phyloP scores from a whole-genome alignment of 1,140 invertebrate species.

The Carposina sasakii region DNA sequence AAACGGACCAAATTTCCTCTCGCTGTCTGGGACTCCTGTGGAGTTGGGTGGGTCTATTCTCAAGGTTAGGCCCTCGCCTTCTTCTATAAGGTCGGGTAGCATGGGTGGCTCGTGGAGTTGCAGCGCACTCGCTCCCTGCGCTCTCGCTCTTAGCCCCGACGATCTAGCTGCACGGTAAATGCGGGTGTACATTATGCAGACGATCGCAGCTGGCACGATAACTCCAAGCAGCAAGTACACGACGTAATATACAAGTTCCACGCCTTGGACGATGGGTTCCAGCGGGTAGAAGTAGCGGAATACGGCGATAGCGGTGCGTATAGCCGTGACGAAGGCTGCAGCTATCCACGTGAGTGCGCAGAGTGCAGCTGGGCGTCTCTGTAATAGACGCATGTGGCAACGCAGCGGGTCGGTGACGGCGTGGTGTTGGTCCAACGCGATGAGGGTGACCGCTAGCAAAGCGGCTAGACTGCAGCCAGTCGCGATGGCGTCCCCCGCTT shows the following conservation, averaged over 20 bases:
- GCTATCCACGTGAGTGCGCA: constrained; percentile 80
- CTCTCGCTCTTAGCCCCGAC: constrained; percentile 53
- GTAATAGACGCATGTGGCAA: constrained; percentile 85
- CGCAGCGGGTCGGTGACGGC: constrained; percentile 89
- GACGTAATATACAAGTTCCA: constrained; percentile 53
- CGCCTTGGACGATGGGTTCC: constrained; percentile 33
- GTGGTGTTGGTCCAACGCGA: constrained; percentile 89
- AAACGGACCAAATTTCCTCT: constrained; percentile 57
- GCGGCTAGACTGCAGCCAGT: constrained; percentile 56
- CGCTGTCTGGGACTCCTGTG: constrained; percentile 25
- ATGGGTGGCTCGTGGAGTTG: constrained; percentile 54
- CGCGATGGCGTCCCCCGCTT: constrained; percentile 53
- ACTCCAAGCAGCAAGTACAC: constrained; percentile 56
- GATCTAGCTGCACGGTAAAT: constrained; percentile 65
- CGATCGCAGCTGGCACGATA: constrained; percentile 42
- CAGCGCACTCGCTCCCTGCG: constrained; percentile 54
- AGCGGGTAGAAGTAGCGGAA: constrained; percentile 37
- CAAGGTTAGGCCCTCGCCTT: constrained; percentile 58
- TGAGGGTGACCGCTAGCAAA: constrained; percentile 82
- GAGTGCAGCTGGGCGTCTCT: constrained; percentile 79
- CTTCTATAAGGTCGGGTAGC: constrained; percentile 54
- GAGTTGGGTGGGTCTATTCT: constrained; percentile 54
- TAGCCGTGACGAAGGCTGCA: constrained; percentile 72
- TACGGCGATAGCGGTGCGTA: constrained; percentile 50
- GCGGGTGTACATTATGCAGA: constrained; percentile 65